Base-by-base conservation (phyloP, 37 sponge, comb jelly and placozoan species). In the Tethya wilhelma region DNA sequence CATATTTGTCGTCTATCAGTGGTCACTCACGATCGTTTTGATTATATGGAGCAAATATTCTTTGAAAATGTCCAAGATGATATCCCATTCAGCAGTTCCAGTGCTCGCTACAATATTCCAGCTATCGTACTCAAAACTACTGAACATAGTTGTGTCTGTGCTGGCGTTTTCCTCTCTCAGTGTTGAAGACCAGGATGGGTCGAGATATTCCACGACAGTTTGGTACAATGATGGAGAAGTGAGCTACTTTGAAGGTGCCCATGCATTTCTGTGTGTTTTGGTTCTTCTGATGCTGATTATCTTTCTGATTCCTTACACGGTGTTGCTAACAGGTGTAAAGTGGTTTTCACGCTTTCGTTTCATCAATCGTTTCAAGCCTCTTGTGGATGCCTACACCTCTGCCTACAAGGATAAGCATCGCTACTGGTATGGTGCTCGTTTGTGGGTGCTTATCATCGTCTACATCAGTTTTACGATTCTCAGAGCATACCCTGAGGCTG, bases 351-450 rank as follows among this genome's bases (percentile, higher is more conserved):
- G 44, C 23, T 80, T 26, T 38, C 23, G 70, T 28, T 28, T 68
- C 20, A 33, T 65, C 2, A 75, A 75, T 57, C 49, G 73, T 4
- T 30, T 85, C 25, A 85, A 32, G 28, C 85, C 85, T 26, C 41
- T 85, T 33, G 19, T 85, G n/a, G 78, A 85, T 77, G 77, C 60
- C 20, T 85, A 69, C 31, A 41, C 41, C 31, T 78, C 69, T 45
- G 78, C 85, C 0, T 85, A 70, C 71, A 85, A 70, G 65, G 85
- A 85, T 46, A 77, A 38, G n/a, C 69, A 57, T 22, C 14, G 78
- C n/a, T 85, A 41, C 42, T 85, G 85, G 85, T 55, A 44, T 67
- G 85, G 85, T 17, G 28, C 37, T 2, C 38, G 59, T 14, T 49
- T 85, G 8, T 59, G 59, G n/a, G 59, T 77, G 28, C 75, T 64